Evolutionary conservation across 2,113 vertebrate species (phyloP).

Genomic region (Heptranchias perlo): DNA sequence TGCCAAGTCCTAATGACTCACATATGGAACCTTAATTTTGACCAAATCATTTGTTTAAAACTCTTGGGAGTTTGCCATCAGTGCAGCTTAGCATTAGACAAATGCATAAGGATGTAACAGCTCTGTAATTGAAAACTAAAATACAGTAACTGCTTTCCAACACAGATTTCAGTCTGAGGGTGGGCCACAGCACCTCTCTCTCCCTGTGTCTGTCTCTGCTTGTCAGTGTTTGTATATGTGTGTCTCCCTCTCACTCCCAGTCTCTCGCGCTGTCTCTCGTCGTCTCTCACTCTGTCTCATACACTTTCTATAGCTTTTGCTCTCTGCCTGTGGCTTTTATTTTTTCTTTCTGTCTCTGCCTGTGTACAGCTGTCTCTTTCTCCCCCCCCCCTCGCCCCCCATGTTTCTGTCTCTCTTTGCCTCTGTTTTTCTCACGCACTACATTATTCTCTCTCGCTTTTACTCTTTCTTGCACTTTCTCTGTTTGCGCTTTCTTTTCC

Average conservation of each 20-base stretch:
- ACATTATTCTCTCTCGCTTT: neutral
- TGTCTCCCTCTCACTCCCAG: no score
- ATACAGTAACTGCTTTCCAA: neutral
- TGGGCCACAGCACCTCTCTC: neutral
- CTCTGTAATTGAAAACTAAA: neutral
- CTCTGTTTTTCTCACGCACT: neutral
- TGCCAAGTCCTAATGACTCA: constrained; percentile 31
- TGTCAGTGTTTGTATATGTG: neutral
- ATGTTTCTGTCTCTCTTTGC: neutral
- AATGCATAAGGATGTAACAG: neutral
- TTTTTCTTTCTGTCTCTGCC: neutral
- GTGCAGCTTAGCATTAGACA: constrained; percentile 9
- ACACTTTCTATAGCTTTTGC: neutral
- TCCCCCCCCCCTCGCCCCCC: neutral
- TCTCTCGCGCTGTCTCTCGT: neutral
- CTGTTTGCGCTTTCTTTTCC: neutral
- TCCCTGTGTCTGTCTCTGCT: neutral
- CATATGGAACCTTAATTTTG: constrained; percentile 34
- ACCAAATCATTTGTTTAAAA: constrained; percentile 25
- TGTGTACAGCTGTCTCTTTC: neutral
- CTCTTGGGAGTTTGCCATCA: constrained; percentile 25
- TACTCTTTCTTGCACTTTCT: neutral
- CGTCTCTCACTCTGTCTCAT: neutral
- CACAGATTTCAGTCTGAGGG: neutral
- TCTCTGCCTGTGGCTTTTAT: neutral